phyloP scores from a whole-genome alignment of 2,797 vertebrate species.

The Gastrophryne carolinensis region DNA sequence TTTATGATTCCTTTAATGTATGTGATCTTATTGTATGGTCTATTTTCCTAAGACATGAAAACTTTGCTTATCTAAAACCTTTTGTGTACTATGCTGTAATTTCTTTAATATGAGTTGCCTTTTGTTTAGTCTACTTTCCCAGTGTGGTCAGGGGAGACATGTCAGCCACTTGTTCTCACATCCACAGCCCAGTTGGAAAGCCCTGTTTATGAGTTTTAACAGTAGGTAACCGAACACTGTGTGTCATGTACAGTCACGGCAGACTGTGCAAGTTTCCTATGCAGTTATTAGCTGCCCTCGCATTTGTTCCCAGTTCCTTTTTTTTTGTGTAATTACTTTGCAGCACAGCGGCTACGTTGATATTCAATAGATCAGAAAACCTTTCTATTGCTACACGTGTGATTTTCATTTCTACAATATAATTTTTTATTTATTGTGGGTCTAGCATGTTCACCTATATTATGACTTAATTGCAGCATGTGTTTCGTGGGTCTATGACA shows the following conservation, averaged over 20 bases:
- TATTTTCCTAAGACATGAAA: no score
- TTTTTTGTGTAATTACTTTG: slow-evolving; percentile 22
- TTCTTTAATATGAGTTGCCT: no score
- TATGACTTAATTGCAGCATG: not conserved
- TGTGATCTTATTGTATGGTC: no score
- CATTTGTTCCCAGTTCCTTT: slow-evolving; percentile 14
- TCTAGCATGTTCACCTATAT: not conserved
- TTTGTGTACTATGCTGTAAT: no score
- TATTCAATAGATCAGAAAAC: not conserved
- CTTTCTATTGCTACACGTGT: not conserved
- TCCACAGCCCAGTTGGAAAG: not conserved
- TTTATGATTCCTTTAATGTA: no score
- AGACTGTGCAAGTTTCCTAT: not conserved
- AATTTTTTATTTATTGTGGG: not conserved
- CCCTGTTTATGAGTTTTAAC: not conserved
- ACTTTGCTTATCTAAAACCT: no score
- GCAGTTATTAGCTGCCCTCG: slow-evolving; percentile 10
- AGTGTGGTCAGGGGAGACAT: not conserved
- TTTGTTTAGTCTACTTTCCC: no score
- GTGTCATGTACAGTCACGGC: not conserved
- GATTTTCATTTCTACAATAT: not conserved
- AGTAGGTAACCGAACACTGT: not conserved
- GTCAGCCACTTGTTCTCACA: not conserved
- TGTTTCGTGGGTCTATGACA: not conserved
- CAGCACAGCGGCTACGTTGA: not conserved